Evolutionary conservation across 2,888 invertebrate species (phyloP).

Genomic region (Maniola hyperantus): DNA sequence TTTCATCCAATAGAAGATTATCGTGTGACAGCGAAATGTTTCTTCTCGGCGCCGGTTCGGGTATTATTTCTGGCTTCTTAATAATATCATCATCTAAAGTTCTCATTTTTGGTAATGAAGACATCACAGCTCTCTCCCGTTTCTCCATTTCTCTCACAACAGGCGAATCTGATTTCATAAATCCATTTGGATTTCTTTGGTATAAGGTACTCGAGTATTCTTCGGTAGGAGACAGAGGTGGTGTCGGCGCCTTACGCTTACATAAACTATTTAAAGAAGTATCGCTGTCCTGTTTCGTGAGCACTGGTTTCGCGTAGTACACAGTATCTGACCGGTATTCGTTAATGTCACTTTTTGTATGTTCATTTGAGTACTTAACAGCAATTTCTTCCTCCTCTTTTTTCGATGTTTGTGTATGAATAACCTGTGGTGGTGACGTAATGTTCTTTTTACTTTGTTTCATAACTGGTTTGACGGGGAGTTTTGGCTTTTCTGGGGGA

Average conservation of each 20-base stretch:
- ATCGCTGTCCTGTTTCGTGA: conserved; percentile 82
- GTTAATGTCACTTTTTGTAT: conserved; percentile 70
- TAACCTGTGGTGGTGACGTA: conserved; percentile 67
- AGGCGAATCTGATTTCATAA: conserved; percentile 85
- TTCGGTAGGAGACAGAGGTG: conserved; percentile 83
- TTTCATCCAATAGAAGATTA: conserved; percentile 83
- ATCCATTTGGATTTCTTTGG: conserved; percentile 82
- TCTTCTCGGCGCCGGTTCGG: conserved; percentile 87
- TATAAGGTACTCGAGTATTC: conserved; percentile 80
- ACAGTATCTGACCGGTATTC: conserved; percentile 69
- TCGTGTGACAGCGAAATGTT: conserved; percentile 90
- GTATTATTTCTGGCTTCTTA: conserved; percentile 65
- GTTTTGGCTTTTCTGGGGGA: conserved; percentile 87
- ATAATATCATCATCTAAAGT: conserved; percentile 60
- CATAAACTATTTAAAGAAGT: conserved; percentile 80
- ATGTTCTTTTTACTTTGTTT: conserved; percentile 74
- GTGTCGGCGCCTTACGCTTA: conserved; percentile 90
- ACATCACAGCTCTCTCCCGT: conserved; percentile 84
- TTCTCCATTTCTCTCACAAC: conserved; percentile 89
- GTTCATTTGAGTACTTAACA: conserved; percentile 56
- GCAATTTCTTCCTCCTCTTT: conserved; percentile 63
- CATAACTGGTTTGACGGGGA: conserved; percentile 82
- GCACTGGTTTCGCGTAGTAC: conserved; percentile 75
- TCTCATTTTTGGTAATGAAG: conserved; percentile 56
- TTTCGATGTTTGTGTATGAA: conserved; percentile 78